Percentiles rank a stretch among this genome's conserved stretches.
phyloP scores from a whole-genome alignment of 2,888 invertebrate species.

The Tenthredo scrophulariae region DNA sequence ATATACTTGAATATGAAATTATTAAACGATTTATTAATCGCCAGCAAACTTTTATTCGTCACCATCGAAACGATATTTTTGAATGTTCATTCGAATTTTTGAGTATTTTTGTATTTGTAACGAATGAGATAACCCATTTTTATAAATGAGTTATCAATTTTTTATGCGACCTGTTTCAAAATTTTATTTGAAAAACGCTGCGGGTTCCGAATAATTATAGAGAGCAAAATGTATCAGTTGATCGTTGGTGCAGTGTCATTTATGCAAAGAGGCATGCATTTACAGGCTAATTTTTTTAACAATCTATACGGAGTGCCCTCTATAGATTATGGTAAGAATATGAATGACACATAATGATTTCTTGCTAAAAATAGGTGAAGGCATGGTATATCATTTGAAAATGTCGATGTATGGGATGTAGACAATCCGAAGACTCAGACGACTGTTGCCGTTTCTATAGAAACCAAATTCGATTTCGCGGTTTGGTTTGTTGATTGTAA shows the following conservation, averaged over 20 bases:
- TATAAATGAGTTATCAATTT: no score
- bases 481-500: background rate
- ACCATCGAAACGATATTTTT: no score
- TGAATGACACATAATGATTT: background rate
- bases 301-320: background rate
- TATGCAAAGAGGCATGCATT: background rate
- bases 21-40: no score
- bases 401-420: background rate
- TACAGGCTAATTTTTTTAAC: background rate
- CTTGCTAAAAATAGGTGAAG: background rate
- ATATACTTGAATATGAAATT: no score
- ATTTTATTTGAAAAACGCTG: background rate
- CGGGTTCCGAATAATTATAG: background rate
- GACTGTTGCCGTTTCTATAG: background rate
- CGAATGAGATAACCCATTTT: background rate
- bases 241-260: background rate
- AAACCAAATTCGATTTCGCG: background rate
- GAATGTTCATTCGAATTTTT: no score
- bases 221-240: slow-evolving; percentile 4
- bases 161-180: background rate
- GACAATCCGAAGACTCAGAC: background rate
- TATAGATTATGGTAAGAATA: background rate
- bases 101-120: background rate
- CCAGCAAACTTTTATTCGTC: no score
- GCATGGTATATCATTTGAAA: background rate